Percentiles rank a stretch among this genome's conserved stretches.
Evolutionary conservation across 1,140 invertebrate genomes (phyloP).

Genomic region (Sinella curviseta): DNA sequence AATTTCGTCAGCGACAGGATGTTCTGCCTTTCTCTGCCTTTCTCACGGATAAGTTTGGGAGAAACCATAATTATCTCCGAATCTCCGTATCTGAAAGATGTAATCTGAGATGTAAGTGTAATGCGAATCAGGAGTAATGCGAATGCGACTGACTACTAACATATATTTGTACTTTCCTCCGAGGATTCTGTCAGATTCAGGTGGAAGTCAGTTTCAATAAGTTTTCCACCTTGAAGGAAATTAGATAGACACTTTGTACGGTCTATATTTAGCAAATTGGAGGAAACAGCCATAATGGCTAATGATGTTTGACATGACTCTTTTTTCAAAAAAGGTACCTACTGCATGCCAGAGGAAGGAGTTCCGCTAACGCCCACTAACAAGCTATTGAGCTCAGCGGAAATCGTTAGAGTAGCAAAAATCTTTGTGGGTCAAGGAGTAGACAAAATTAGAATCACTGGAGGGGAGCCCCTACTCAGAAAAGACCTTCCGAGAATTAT

Average conservation of each 20-base stretch:
- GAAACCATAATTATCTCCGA: constrained; percentile 87
- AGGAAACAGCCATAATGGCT: no score
- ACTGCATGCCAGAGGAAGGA: constrained; percentile 96
- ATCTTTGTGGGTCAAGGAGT: constrained; percentile 89
- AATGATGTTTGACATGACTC: no score
- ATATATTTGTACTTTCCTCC: no score
- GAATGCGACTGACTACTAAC: no score
- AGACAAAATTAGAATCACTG: constrained; percentile 89
- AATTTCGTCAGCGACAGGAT: not conserved
- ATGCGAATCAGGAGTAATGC: no score
- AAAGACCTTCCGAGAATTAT: constrained; percentile 82
- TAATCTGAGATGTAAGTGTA: constrained; percentile 93
- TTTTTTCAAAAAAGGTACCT: constrained; percentile 76
- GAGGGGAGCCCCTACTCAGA: constrained; percentile 92
- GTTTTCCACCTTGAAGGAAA: constrained; percentile 11
- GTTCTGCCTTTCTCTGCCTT: constrained; percentile 42
- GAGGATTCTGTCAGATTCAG: not conserved
- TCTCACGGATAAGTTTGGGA: constrained; percentile 79
- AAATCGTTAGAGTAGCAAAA: constrained; percentile 76
- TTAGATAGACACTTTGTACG: no score
- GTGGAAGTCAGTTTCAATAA: no score
- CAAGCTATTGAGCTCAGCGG: constrained; percentile 76
- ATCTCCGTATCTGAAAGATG: constrained; percentile 95
- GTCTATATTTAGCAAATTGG: no score
- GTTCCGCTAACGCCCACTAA: constrained; percentile 74